These are phyloP conservation scores for Tetramorium simillimum DNA, from an alignment of 1,140 invertebrate genomes.

Conservation along the genomic window DNA sequence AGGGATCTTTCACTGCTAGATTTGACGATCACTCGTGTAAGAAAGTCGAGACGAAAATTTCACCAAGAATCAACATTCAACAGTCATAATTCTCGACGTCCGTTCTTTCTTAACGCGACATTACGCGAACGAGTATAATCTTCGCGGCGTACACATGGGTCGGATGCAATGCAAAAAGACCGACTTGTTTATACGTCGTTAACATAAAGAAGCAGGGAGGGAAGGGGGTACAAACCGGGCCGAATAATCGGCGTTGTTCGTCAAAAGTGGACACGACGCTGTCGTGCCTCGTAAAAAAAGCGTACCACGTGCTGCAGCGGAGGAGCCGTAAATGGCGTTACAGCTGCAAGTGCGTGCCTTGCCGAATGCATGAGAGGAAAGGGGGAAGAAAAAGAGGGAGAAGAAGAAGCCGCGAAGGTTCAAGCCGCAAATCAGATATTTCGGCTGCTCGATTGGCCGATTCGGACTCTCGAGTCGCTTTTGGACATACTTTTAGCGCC, in stretches of 20 bases:
- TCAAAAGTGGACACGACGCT: conserved; percentile 62
- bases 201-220: conserved; percentile 28
- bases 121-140: conserved; percentile 27
- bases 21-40: neutral
- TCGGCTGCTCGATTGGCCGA: conserved; percentile 18
- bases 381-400: neutral
- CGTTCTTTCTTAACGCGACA: neutral
- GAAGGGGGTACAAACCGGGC: neutral
- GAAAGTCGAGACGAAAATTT: neutral
- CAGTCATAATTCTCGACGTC: neutral
- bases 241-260: conserved; percentile 62
- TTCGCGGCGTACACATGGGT: conserved; percentile 2
- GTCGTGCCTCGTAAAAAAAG: conserved; percentile 45
- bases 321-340: conserved; percentile 56
- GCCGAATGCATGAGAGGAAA: neutral
- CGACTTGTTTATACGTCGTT: conserved; percentile 44
- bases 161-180: neutral
- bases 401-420: conserved; percentile 32
- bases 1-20: neutral
- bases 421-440: conserved; percentile 46
- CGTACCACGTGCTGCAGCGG: neutral
- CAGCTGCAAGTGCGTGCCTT: conserved; percentile 43
- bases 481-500: conserved; percentile 47
- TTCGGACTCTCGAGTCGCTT: conserved; percentile 23
- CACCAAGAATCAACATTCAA: neutral